Percentiles rank a stretch among this genome's conserved stretches.
Conservation (phyloP, 2,888 invertebrate species). For the Tachystola acroxantha region DNA sequence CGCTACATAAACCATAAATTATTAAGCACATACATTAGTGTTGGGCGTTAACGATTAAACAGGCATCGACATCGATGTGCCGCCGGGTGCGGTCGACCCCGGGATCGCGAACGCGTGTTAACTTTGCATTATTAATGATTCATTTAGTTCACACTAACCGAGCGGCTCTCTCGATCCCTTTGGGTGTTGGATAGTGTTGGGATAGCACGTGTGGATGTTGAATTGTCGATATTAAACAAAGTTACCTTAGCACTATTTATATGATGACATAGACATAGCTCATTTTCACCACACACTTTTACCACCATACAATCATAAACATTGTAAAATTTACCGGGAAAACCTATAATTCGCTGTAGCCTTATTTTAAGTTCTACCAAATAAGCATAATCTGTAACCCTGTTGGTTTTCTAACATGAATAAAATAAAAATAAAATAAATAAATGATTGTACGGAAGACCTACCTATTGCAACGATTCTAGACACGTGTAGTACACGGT, state of each 20-base stretch:
- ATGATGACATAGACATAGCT: too few relatives aligned
- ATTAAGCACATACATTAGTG: constrained; percentile 32
- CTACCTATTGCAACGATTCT: too few relatives aligned
- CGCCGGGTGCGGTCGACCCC: constrained; percentile 30
- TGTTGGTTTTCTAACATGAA: too few relatives aligned
- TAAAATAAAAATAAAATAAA: too few relatives aligned
- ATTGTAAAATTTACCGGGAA: too few relatives aligned
- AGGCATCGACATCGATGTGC: constrained; percentile 56
- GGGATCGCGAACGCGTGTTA: constrained; percentile 51
- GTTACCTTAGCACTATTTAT: background rate
- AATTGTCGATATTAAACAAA: background rate
- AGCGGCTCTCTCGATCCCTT: constrained; percentile 65
- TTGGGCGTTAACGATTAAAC: constrained; percentile 30
- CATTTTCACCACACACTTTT: too few relatives aligned
- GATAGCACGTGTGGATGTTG: background rate
- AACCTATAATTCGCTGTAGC: too few relatives aligned
- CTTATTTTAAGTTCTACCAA: too few relatives aligned
- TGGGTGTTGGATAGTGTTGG: constrained; percentile 26
- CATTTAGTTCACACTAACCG: constrained; percentile 78
- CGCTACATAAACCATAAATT: constrained; percentile 3
- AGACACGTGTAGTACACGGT: too few relatives aligned
- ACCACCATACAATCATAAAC: too few relatives aligned
- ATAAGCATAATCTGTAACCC: too few relatives aligned
- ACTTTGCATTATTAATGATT: constrained; percentile 77
- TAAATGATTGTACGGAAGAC: too few relatives aligned